Evolutionary conservation across 2,797 vertebrate species (phyloP).

Genomic region (Tapera naevia): DNA sequence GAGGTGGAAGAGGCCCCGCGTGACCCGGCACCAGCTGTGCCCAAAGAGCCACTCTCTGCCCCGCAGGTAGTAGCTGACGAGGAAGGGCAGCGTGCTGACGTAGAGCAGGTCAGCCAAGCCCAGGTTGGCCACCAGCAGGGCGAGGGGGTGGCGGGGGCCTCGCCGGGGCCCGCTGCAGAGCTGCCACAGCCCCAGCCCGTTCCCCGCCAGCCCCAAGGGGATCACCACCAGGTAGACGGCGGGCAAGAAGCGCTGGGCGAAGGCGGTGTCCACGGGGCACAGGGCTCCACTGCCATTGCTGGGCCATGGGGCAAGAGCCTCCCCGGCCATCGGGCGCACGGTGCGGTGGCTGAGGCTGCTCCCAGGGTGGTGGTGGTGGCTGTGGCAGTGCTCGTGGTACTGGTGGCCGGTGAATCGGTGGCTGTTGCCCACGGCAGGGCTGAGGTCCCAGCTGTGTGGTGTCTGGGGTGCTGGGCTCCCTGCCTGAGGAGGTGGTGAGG

Average conservation of each 20-base stretch:
- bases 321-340: neutral
- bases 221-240: slow-evolving; percentile 74
- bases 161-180: slow-evolving; percentile 64
- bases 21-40: slow-evolving; percentile 76
- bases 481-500: neutral
- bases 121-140: slow-evolving; percentile 81
- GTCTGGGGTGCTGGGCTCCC: rapidly evolving
- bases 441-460: too few relatives aligned
- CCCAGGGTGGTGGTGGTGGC: neutral
- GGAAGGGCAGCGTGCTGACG: slow-evolving; percentile 81
- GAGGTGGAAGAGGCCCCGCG: slow-evolving; percentile 81
- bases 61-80: slow-evolving; percentile 78
- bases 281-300: neutral
- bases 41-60: slow-evolving; percentile 77
- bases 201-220: slow-evolving; percentile 73
- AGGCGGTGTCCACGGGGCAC: slow-evolving; percentile 64
- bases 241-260: slow-evolving; percentile 76
- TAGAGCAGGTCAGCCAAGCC: slow-evolving; percentile 83
- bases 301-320: rapidly evolving
- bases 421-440: neutral
- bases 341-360: rapidly evolving
- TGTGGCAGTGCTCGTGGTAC: rapidly evolving
- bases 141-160: slow-evolving; percentile 35
- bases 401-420: too few relatives aligned
- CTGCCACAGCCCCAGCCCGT: slow-evolving; percentile 78